These are phyloP conservation scores for Montipora cactus DNA, from an alignment of 64 coral and sea anemone species.

Conservation along the genomic window DNA sequence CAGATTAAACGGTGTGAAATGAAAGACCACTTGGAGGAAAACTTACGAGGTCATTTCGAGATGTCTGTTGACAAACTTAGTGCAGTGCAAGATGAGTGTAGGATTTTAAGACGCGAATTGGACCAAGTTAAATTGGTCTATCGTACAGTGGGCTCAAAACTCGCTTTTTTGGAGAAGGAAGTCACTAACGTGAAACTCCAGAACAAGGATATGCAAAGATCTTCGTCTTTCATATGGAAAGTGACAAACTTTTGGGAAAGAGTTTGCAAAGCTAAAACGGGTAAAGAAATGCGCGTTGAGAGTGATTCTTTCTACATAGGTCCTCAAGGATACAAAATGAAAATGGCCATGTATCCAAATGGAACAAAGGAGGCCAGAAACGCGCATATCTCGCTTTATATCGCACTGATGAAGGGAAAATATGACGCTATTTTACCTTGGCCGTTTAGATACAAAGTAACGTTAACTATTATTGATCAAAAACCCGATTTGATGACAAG, in stretches of 20 bases:
- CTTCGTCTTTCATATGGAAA: constrained; percentile 23
- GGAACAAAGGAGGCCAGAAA: constrained; percentile 48
- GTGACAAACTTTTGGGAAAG: constrained; percentile 39
- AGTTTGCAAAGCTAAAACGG: constrained; percentile 15
- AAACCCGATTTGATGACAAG: constrained; percentile 15
- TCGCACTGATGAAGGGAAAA: constrained; percentile 32
- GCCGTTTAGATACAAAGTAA: constrained; percentile 35
- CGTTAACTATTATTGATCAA: constrained; percentile 24
- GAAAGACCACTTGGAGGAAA: constrained; percentile 29
- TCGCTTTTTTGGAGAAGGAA: constrained; percentile 6
- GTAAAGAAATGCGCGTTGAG: constrained; percentile 18
- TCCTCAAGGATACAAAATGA: constrained; percentile 54
- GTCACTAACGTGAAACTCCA: constrained; percentile 1
- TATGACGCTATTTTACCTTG: constrained; percentile 38
- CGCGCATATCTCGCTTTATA: constrained; percentile 44
- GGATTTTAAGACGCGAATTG: constrained; percentile 21
- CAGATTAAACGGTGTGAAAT: constrained; percentile 37
- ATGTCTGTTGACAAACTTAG: constrained; percentile 26
- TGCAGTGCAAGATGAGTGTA: constrained; percentile 19
- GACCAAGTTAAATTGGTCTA: constrained; percentile 12
- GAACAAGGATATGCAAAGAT: constrained; percentile 27
- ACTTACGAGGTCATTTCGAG: constrained; percentile 33
- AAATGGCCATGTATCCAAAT: constrained; percentile 46
- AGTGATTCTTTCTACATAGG: constrained; percentile 22
- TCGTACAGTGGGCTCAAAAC: not conserved